Evolutionary conservation across 2,113 vertebrate species (phyloP).

Genomic region (Alaudala cheleensis): DNA sequence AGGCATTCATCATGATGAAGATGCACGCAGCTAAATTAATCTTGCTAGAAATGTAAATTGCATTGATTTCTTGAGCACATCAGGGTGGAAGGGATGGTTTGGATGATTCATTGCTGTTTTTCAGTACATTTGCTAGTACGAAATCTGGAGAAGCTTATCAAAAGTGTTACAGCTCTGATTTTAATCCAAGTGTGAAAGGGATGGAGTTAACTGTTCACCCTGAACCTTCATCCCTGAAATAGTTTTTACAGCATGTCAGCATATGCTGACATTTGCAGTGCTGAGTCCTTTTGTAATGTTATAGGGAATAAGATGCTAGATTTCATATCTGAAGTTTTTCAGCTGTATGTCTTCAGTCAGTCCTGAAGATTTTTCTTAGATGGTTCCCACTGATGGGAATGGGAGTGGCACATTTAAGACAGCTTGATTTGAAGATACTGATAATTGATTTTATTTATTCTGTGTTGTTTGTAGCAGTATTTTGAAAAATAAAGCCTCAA

Average conservation of each 20-base stretch:
- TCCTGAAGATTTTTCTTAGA: neutral
- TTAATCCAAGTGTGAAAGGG: neutral
- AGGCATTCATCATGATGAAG: neutral
- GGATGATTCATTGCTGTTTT: neutral
- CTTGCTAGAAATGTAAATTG: neutral
- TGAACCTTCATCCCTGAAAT: neutral
- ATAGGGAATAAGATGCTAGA: neutral
- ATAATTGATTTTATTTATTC: neutral
- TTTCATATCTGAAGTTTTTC: neutral
- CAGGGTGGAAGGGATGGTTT: neutral
- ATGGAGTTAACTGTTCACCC: neutral
- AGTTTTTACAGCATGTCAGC: neutral
- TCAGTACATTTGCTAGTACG: neutral
- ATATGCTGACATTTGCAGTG: neutral
- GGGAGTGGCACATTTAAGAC: conserved; percentile 40
- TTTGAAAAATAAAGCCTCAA: neutral
- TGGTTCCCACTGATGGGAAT: neutral
- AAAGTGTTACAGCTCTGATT: neutral
- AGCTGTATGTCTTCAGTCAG: neutral
- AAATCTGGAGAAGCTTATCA: neutral
- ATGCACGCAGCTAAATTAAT: neutral
- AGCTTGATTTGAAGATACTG: neutral
- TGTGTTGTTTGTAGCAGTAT: neutral
- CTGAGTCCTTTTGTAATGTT: neutral
- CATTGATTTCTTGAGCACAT: neutral